These are phyloP conservation scores for Eudasyphora cyanicolor DNA, from an alignment of 2,888 invertebrate genomes.

Conservation along the genomic window DNA sequence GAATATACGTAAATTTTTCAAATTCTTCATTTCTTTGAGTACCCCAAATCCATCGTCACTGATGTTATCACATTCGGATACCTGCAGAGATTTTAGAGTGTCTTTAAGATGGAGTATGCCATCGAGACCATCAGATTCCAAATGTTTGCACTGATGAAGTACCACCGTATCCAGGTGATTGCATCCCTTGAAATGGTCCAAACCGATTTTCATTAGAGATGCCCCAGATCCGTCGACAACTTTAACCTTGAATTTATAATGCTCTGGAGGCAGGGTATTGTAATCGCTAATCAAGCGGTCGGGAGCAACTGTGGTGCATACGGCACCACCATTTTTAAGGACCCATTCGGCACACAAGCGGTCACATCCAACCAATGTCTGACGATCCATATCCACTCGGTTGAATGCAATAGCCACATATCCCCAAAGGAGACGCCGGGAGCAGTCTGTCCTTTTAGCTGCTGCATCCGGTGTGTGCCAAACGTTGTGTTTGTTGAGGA, in stretches of 20 bases:
- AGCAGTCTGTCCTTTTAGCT: no score
- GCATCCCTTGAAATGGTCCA: slow-evolving; percentile 89
- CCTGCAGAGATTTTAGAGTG: slow-evolving; percentile 85
- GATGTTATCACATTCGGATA: slow-evolving; percentile 88
- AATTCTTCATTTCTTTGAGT: slow-evolving; percentile 82
- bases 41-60: slow-evolving; percentile 85
- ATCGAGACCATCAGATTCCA: slow-evolving; percentile 87
- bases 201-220: slow-evolving; percentile 91
- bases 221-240: slow-evolving; percentile 91
- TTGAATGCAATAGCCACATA: slow-evolving; percentile 82
- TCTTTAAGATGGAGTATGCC: slow-evolving; percentile 83
- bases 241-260: slow-evolving; percentile 80
- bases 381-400: slow-evolving; percentile 85
- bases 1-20: slow-evolving; percentile 84
- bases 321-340: slow-evolving; percentile 91
- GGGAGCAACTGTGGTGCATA: slow-evolving; percentile 84
- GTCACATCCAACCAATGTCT: slow-evolving; percentile 90
- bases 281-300: slow-evolving; percentile 85
- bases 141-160: slow-evolving; percentile 87
- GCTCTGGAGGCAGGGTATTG: slow-evolving; percentile 85
- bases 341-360: slow-evolving; percentile 96
- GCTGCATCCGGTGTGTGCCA: no score
- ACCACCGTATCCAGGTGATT: slow-evolving; percentile 86
- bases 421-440: no score
- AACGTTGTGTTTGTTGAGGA: no score